phyloP scores from a whole-genome alignment of 2,888 invertebrate species.

The Helleia helle region DNA sequence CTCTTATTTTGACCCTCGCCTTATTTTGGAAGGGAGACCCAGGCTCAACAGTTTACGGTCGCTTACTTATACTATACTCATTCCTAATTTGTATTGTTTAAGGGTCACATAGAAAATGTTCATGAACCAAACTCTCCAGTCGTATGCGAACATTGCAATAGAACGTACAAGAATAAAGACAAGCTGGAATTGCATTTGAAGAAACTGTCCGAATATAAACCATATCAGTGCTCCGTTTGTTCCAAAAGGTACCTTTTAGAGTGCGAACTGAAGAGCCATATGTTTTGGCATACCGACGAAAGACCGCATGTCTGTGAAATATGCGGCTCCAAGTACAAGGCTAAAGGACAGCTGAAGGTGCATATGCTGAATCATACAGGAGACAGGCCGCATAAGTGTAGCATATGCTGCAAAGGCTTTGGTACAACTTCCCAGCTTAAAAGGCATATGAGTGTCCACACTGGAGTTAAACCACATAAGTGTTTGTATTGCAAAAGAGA shows the following conservation, averaged over 20 bases:
- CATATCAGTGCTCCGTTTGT: conserved; percentile 34
- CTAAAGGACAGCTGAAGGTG: conserved; percentile 28
- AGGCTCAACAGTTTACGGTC: too few relatives aligned
- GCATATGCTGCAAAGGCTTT: conserved; percentile 23
- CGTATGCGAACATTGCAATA: conserved; percentile 37
- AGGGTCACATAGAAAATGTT: conserved; percentile 19
- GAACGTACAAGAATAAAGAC: conserved; percentile 31
- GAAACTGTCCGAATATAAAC: conserved; percentile 24
- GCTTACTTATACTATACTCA: too few relatives aligned
- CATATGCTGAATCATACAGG: conserved; percentile 32
- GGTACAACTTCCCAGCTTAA: conserved; percentile 21
- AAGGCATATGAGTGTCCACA: conserved; percentile 25
- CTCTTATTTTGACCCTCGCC: too few relatives aligned
- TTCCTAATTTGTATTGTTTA: conserved; percentile 4
- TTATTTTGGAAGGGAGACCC: too few relatives aligned
- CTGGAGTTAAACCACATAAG: conserved; percentile 20
- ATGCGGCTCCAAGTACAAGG: conserved; percentile 36
- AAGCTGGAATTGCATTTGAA: conserved; percentile 29
- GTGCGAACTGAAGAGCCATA: conserved; percentile 29
- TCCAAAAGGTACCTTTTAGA: conserved; percentile 27
- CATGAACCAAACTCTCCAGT: conserved; percentile 21
- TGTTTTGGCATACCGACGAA: conserved; percentile 36
- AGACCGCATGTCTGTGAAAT: conserved; percentile 33
- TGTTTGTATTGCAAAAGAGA: conserved; percentile 21
- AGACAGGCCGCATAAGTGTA: conserved; percentile 25